Evolutionary conservation across 2,797 vertebrate genomes (phyloP).

Genomic region (Sternotherus odoratus): DNA sequence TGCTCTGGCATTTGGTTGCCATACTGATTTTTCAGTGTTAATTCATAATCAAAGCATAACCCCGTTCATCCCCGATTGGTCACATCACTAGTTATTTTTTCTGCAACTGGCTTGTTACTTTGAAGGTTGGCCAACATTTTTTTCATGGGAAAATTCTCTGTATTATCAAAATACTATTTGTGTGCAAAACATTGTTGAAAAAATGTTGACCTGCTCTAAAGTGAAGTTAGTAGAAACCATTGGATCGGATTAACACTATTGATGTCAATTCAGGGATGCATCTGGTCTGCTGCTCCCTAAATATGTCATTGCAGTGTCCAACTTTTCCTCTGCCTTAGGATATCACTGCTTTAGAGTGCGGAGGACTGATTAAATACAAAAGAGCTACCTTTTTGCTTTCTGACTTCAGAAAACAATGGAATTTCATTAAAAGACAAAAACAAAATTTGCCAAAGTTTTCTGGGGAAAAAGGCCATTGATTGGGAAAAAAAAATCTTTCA

Average conservation of each 20-base stretch:
- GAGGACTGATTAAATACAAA: background rate
- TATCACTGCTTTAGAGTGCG: background rate
- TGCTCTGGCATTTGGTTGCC: background rate
- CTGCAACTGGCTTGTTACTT: background rate
- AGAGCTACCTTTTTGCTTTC: background rate
- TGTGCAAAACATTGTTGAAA: background rate
- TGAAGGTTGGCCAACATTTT: background rate
- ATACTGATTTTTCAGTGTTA: conserved; percentile 57
- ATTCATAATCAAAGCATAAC: conserved; percentile 65
- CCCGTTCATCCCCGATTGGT: background rate
- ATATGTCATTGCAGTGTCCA: background rate
- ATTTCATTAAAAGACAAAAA: too few relatives aligned
- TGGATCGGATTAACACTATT: background rate
- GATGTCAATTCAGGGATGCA: background rate
- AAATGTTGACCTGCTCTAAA: background rate
- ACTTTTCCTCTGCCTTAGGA: background rate
- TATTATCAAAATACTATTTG: background rate
- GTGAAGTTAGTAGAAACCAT: background rate
- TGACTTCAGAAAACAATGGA: background rate
- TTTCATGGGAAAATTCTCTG: background rate
- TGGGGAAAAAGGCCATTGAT: too few relatives aligned
- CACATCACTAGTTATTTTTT: background rate
- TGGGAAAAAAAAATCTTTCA: background rate
- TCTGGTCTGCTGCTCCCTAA: background rate
- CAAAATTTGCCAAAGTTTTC: too few relatives aligned